These are phyloP conservation scores for Cecropterus lyciades DNA, from an alignment of 1,140 invertebrate genomes.

Conservation along the genomic window DNA sequence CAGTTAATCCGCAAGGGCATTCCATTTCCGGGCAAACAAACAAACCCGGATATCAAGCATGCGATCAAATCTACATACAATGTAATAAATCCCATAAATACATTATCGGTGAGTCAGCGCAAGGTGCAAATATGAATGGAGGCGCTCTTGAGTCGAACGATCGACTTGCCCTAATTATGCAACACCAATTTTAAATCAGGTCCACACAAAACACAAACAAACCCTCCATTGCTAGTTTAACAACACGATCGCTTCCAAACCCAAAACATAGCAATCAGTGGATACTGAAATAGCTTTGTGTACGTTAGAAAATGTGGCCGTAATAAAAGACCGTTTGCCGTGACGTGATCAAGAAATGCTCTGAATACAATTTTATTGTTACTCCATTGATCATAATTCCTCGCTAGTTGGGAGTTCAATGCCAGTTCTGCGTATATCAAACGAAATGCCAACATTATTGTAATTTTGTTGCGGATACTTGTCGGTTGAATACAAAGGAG, in stretches of 20 bases:
- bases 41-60: constrained; percentile 9
- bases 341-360: constrained; percentile 37
- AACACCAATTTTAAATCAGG: constrained; percentile 19
- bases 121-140: constrained; percentile 36
- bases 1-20: not conserved
- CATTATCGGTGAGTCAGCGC: constrained; percentile 32
- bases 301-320: constrained; percentile 12
- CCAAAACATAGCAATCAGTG: constrained; percentile 22
- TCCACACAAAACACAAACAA: not conserved
- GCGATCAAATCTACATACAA: constrained; percentile 7
- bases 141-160: constrained; percentile 14
- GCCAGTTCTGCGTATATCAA: constrained; percentile 41
- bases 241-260: constrained; percentile 11
- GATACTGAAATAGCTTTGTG: constrained; percentile 8
- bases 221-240: constrained; percentile 12
- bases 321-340: constrained; percentile 10
- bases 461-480: constrained; percentile 21
- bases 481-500: constrained; percentile 5
- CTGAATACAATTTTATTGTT: constrained; percentile 40
- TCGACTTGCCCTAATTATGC: constrained; percentile 31
- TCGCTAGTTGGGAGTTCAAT: constrained; percentile 44
- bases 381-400: constrained; percentile 49
- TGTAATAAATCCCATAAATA: constrained; percentile 24
- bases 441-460: constrained; percentile 35
- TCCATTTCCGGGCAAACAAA: constrained; percentile 4